These are phyloP conservation scores for Bos indicus DNA, from an alignment of 2,113 vertebrate species.

Conservation along the genomic window DNA sequence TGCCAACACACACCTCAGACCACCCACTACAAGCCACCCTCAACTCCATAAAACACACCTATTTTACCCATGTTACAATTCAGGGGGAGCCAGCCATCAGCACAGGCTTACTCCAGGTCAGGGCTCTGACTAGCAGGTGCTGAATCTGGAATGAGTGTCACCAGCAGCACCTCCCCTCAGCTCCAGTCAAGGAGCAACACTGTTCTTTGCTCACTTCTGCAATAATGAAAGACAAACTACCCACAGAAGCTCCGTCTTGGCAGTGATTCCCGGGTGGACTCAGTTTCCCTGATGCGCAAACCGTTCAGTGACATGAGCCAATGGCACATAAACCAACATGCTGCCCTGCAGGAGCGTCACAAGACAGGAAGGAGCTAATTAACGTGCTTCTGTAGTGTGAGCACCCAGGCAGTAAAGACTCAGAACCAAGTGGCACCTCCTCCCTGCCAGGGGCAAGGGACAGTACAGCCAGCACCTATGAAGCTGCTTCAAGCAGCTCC, in stretches of 20 bases:
- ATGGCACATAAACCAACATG: rapidly evolving
- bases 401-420: too few relatives aligned
- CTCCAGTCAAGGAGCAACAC: background rate
- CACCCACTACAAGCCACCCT: background rate
- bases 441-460: rapidly evolving
- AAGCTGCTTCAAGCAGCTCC: background rate
- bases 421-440: too few relatives aligned
- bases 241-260: background rate
- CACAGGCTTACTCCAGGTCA: background rate
- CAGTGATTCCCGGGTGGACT: rapidly evolving
- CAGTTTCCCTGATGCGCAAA: background rate
- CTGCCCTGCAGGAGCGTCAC: background rate
- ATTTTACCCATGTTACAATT: background rate
- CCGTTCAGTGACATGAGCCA: rapidly evolving
- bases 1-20: background rate
- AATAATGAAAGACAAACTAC: background rate
- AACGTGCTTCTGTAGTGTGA: rapidly evolving
- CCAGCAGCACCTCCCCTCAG: background rate
- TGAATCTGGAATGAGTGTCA: background rate
- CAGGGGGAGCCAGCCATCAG: background rate
- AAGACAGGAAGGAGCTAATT: background rate
- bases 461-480: rapidly evolving
- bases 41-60: background rate
- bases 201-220: background rate
- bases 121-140: too few relatives aligned